These are phyloP conservation scores for Ectobius pallidus DNA, from an alignment of 2,888 invertebrate genomes.

Conservation along the genomic window DNA sequence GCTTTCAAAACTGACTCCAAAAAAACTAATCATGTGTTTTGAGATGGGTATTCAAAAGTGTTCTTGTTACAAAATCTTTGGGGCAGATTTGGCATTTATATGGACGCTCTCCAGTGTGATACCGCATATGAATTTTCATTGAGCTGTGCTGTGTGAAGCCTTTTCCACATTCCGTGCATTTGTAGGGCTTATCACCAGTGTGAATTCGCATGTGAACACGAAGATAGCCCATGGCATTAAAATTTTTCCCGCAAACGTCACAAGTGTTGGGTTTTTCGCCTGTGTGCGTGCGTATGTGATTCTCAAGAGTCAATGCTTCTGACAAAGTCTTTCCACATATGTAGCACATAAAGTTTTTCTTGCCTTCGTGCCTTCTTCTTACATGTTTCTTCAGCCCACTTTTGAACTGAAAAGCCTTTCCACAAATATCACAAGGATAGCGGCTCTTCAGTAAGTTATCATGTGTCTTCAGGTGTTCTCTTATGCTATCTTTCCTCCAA, in stretches of 20 bases:
- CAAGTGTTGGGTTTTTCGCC: neutral
- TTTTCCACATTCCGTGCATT: conserved; percentile 62
- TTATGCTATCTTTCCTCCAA: conserved; percentile 53
- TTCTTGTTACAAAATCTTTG: conserved; percentile 17
- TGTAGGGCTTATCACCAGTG: conserved; percentile 51
- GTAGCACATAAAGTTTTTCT: neutral
- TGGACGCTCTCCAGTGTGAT: conserved; percentile 34
- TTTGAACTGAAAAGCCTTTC: neutral
- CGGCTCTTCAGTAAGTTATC: neutral
- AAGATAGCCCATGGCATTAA: neutral
- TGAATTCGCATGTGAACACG: neutral
- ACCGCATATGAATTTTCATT: conserved; percentile 35
- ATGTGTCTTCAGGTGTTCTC: conserved; percentile 34
- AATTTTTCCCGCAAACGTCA: neutral
- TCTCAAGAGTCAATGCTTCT: neutral
- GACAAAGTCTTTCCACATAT: neutral
- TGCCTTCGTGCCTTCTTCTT: neutral
- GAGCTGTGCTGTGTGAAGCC: conserved; percentile 54
- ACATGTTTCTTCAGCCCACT: neutral
- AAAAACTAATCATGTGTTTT: too few relatives aligned
- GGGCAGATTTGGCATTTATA: conserved; percentile 32
- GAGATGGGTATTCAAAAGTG: neutral
- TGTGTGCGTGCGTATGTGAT: neutral
- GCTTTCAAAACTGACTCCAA: too few relatives aligned
- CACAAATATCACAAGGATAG: neutral